Evolutionary conservation across 1,140 invertebrate genomes (phyloP).

Genomic region (Pachyrhynchus sulphureomaculatus): DNA sequence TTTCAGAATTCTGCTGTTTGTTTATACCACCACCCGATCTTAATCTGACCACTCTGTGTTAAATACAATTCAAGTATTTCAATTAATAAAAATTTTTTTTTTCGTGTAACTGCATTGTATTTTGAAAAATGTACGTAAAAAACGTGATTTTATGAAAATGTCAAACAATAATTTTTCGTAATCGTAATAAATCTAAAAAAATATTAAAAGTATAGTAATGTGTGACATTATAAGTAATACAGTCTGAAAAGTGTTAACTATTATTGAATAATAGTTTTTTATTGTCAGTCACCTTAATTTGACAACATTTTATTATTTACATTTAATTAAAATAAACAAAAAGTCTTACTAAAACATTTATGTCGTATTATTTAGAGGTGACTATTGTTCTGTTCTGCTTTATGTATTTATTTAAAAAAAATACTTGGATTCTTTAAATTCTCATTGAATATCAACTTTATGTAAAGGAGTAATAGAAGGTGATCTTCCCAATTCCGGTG

Average conservation of each 20-base stretch:
- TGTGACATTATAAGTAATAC: conserved; percentile 1
- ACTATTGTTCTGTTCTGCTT: conserved; percentile 14
- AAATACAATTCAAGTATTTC: too few relatives aligned
- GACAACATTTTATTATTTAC: conserved; percentile 33
- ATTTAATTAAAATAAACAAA: neutral
- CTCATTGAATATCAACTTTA: conserved; percentile 30
- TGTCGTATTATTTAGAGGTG: conserved; percentile 22
- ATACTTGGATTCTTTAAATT: neutral
- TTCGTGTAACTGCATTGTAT: too few relatives aligned
- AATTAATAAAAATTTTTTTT: too few relatives aligned
- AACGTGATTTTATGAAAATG: too few relatives aligned
- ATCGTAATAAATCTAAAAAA: too few relatives aligned
- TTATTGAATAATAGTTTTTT: conserved; percentile 28
- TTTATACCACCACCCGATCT: too few relatives aligned
- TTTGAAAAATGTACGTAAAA: too few relatives aligned
- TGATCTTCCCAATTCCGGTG: conserved; percentile 52
- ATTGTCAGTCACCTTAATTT: conserved; percentile 51
- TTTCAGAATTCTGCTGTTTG: too few relatives aligned
- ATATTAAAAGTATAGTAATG: neutral
- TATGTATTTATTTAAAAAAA: neutral
- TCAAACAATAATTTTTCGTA: too few relatives aligned
- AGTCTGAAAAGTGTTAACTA: neutral
- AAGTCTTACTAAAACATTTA: neutral
- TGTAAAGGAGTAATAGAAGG: conserved; percentile 54
- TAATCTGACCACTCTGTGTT: too few relatives aligned